Evolutionary conservation across 2,113 vertebrate genomes (phyloP).

Genomic region (Leucopsar rothschildi): DNA sequence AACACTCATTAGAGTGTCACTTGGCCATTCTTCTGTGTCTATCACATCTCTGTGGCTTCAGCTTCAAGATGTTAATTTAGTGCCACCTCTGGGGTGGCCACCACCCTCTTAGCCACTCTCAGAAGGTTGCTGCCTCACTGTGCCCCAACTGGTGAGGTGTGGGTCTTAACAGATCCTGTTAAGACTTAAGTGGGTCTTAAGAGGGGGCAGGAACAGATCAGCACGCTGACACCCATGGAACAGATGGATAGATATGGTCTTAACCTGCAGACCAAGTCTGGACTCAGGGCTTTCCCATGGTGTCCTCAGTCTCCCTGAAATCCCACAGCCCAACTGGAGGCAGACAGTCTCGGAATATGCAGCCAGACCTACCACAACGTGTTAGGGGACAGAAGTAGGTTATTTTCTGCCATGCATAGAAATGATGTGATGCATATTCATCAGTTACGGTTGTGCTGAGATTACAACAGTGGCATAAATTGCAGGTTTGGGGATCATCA

Average conservation of each 20-base stretch:
- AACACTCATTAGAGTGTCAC: constrained; percentile 22
- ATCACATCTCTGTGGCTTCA: background rate
- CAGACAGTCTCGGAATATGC: background rate
- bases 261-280: background rate
- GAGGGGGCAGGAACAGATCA: background rate
- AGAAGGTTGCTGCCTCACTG: background rate
- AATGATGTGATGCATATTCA: constrained; percentile 57
- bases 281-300: fast-evolving
- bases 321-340: background rate
- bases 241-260: fast-evolving
- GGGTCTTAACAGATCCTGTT: too few relatives aligned
- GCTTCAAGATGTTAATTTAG: background rate
- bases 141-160: background rate
- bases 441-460: background rate
- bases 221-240: fast-evolving
- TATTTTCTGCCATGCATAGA: constrained; percentile 19
- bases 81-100: background rate
- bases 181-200: background rate
- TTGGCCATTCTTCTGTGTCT: constrained; percentile 2
- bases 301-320: background rate
- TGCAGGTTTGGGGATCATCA: constrained; percentile 25
- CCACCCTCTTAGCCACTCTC: background rate
- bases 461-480: constrained; percentile 27
- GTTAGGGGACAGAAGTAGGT: constrained; percentile 45
- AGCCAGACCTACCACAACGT: background rate